phyloP scores from a whole-genome alignment of 2,113 vertebrate genomes.

The Eulemur rufifrons region DNA sequence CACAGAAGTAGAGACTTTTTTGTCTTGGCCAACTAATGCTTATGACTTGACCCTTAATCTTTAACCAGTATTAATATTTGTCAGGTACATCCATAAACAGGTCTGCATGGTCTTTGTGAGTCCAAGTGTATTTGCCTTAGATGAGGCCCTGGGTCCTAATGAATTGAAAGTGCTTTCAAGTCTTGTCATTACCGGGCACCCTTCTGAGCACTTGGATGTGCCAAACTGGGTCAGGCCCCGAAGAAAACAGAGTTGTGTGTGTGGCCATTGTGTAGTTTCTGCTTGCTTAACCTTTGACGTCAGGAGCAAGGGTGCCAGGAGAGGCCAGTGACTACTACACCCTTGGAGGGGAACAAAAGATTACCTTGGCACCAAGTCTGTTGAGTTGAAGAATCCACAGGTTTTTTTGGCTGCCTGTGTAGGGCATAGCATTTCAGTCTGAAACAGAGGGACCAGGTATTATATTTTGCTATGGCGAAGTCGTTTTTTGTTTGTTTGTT shows the following conservation, averaged over 20 bases:
- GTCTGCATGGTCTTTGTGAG: neutral
- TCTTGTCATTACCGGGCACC: neutral
- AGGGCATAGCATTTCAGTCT: neutral
- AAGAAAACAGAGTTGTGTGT: neutral
- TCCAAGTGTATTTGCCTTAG: neutral
- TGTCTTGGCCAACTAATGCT: neutral
- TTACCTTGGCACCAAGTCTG: neutral
- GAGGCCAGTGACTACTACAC: neutral
- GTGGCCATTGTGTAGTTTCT: neutral
- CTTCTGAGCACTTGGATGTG: neutral
- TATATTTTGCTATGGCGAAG: neutral
- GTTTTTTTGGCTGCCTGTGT: neutral
- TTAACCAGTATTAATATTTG: neutral
- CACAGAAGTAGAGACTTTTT: neutral
- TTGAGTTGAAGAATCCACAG: neutral
- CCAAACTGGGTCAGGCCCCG: neutral
- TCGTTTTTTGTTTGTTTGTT: neutral
- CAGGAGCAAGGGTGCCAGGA: neutral
- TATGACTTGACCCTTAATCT: neutral
- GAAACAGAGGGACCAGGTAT: neutral
- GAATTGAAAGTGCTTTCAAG: neutral
- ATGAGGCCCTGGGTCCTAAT: neutral
- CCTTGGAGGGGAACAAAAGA: slow-evolving; percentile 27
- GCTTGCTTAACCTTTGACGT: slow-evolving; percentile 60
- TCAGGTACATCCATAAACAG: neutral